Evolutionary conservation across 30 jellyfish, hydroid and myxozoan species (phyloP).

Genomic region (Cassiopea xamachana): DNA sequence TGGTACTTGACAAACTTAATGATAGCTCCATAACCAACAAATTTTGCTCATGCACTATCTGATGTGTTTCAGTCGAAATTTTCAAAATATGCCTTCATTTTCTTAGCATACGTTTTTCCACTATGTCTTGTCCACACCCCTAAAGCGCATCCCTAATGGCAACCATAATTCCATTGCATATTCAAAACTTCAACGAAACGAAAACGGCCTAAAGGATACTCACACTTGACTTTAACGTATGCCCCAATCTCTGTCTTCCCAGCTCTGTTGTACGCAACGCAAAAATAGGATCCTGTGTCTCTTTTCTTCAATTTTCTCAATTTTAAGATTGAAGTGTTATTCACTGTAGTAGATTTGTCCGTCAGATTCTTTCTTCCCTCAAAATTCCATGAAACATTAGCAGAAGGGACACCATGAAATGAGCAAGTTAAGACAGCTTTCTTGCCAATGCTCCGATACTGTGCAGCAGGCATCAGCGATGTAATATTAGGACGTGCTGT

Average conservation of each 20-base stretch:
- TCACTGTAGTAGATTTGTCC: slow-evolving; percentile 3
- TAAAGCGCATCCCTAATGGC: too few relatives aligned
- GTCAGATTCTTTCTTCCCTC: slow-evolving; percentile 31
- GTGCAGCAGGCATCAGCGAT: slow-evolving; percentile 37
- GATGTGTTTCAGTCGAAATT: too few relatives aligned
- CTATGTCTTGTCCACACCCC: too few relatives aligned
- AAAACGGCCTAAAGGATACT: not conserved
- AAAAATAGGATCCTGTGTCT: slow-evolving; percentile 49
- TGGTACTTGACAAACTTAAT: too few relatives aligned
- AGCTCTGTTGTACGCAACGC: slow-evolving; percentile 63
- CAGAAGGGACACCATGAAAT: slow-evolving; percentile 32
- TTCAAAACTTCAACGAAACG: not conserved
- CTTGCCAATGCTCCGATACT: slow-evolving; percentile 4
- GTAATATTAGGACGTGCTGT: slow-evolving; percentile 55
- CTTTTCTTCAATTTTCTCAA: slow-evolving; percentile 9
- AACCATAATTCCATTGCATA: too few relatives aligned
- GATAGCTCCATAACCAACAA: too few relatives aligned
- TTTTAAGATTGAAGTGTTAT: slow-evolving; percentile 23
- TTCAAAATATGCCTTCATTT: too few relatives aligned
- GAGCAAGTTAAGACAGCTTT: slow-evolving; percentile 35
- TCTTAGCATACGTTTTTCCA: too few relatives aligned
- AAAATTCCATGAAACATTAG: slow-evolving; percentile 65
- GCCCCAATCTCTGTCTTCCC: slow-evolving; percentile 45
- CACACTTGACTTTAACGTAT: slow-evolving; percentile 56
- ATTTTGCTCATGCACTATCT: too few relatives aligned